Conservation (phyloP, 92 coral and sea anemone species). For the Parazoanthus atlanticus region DNA sequence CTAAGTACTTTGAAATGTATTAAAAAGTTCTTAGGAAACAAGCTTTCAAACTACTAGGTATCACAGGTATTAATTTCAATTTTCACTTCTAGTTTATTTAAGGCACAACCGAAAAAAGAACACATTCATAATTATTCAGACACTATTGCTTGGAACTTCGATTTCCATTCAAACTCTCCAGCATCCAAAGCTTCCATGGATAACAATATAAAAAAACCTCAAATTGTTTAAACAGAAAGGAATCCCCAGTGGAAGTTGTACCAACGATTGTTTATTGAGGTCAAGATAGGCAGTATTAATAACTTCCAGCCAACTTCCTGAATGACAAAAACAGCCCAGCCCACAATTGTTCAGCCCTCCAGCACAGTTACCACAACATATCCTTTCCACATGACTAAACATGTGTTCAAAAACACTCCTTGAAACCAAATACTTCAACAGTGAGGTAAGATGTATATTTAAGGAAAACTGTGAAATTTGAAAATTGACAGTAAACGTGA, state of each 20-base stretch:
- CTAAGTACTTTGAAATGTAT: background rate
- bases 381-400: slow-evolving; percentile 5
- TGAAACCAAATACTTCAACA: slow-evolving; percentile 9
- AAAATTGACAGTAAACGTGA: background rate
- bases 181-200: too few species aligned
- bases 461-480: background rate
- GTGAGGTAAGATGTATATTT: slow-evolving; percentile 34
- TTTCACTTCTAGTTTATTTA: background rate
- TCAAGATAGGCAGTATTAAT: background rate
- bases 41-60: background rate
- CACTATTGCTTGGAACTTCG: background rate
- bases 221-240: slow-evolving; percentile 14
- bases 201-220: background rate
- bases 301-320: slow-evolving; percentile 15
- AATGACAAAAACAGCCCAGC: background rate
- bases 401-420: slow-evolving; percentile 3
- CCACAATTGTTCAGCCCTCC: slow-evolving; percentile 24
- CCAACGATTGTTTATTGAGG: background rate
- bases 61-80: background rate
- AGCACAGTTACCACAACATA: background rate
- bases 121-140: background rate
- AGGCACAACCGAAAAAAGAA: background rate
- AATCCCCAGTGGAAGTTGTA: slow-evolving; percentile 13
- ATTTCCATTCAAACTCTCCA: background rate
- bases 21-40: background rate